phyloP scores from a whole-genome alignment of 2,113 vertebrate genomes.

The Pagrus major region DNA sequence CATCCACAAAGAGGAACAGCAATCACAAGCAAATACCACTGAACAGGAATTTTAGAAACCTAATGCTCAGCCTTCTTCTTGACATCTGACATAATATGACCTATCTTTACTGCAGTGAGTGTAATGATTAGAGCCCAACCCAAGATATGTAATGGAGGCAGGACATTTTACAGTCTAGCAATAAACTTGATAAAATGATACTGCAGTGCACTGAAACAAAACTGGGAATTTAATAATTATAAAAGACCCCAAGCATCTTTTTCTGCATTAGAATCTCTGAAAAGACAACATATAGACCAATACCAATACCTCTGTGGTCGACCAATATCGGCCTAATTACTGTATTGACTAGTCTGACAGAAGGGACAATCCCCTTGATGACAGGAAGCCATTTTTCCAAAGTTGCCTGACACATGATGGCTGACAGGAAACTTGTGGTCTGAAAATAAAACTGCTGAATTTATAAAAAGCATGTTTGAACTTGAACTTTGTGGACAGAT shows the following conservation, averaged over 20 bases:
- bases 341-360: neutral
- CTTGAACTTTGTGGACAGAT: conserved; percentile 50
- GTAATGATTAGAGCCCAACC: neutral
- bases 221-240: too few species aligned
- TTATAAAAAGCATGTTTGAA: neutral
- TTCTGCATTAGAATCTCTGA: too few species aligned
- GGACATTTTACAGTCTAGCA: too few species aligned
- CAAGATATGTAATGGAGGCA: too few species aligned
- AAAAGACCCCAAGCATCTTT: too few species aligned
- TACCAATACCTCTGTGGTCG: too few species aligned
- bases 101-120: neutral
- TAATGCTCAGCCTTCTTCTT: neutral
- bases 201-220: too few species aligned
- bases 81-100: neutral
- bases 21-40: neutral
- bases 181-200: too few species aligned
- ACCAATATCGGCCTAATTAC: too few species aligned
- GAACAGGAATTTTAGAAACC: conserved; percentile 6
- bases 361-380: neutral
- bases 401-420: conserved; percentile 32
- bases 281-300: too few species aligned
- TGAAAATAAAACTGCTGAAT: conserved; percentile 43
- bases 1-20: conserved; percentile 43
- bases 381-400: conserved; percentile 11
- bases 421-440: conserved; percentile 47